Conservation (phyloP, 37 sponge, comb jelly and placozoan species). For the Petrosia ficiformis region DNA sequence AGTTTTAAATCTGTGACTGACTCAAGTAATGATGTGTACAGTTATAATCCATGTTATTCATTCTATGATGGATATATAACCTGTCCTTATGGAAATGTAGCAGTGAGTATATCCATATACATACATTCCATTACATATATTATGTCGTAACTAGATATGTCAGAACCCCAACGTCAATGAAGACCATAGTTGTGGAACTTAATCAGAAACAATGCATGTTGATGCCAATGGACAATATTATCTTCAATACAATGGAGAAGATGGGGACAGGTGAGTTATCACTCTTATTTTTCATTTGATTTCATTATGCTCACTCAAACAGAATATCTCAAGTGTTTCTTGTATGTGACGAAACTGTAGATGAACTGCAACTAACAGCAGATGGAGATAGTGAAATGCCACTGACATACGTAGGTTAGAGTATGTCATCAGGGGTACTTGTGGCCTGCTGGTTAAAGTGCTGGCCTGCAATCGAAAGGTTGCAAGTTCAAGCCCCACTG, state of each 20-base stretch:
- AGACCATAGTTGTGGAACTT: background rate
- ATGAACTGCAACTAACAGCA: background rate
- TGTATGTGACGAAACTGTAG: background rate
- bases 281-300: too few relatives aligned
- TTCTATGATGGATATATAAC: background rate
- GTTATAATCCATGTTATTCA: background rate
- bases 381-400: background rate
- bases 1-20: background rate
- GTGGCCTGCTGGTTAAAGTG: too few relatives aligned
- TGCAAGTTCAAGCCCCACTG: too few relatives aligned
- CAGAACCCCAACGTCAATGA: background rate
- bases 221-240: background rate
- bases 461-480: too few relatives aligned
- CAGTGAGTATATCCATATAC: background rate
- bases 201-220: background rate
- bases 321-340: background rate
- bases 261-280: background rate
- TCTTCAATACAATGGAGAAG: background rate
- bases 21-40: background rate
- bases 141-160: background rate
- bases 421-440: too few relatives aligned
- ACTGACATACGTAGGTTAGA: conserved; percentile 4
- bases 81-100: background rate
- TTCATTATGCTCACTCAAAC: too few relatives aligned
- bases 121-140: background rate